These are phyloP conservation scores for Sminthurides aquaticus DNA, from an alignment of 2,888 invertebrate genomes.

Conservation along the genomic window DNA sequence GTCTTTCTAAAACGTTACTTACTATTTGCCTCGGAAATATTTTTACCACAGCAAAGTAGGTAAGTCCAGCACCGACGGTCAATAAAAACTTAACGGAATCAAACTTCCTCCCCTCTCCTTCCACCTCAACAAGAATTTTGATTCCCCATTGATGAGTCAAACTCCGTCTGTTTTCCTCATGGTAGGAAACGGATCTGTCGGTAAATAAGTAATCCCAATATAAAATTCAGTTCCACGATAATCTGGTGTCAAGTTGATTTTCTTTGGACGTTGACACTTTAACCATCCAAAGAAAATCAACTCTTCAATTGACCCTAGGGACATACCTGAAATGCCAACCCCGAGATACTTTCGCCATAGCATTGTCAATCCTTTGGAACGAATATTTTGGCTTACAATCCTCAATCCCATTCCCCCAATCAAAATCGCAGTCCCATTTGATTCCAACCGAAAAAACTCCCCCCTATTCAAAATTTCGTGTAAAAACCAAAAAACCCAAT, in stretches of 20 bases:
- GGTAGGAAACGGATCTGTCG: slow-evolving; percentile 46
- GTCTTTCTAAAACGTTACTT: too few relatives aligned
- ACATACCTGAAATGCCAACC: slow-evolving; percentile 43
- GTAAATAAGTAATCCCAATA: too few relatives aligned
- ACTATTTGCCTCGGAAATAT: background rate
- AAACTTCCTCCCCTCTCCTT: slow-evolving; percentile 48
- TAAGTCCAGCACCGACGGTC: slow-evolving; percentile 52
- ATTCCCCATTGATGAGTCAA: slow-evolving; percentile 50
- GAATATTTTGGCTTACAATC: slow-evolving; percentile 49
- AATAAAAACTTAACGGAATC: slow-evolving; percentile 48
- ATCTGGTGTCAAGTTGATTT: too few relatives aligned
- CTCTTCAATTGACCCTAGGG: too few relatives aligned
- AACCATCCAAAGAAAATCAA: background rate
- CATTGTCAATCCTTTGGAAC: slow-evolving; percentile 50
- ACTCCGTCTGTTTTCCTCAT: slow-evolving; percentile 46
- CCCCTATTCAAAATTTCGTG: slow-evolving; percentile 43
- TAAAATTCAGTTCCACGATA: too few relatives aligned
- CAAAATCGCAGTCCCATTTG: slow-evolving; percentile 50
- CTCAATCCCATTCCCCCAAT: slow-evolving; percentile 45
- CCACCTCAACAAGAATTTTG: slow-evolving; percentile 49
- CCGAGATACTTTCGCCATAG: slow-evolving; percentile 46
- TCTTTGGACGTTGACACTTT: too few relatives aligned
- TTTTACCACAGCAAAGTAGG: slow-evolving; percentile 49
- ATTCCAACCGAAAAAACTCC: slow-evolving; percentile 50
- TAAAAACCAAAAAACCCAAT: slow-evolving; percentile 10